phyloP scores from a whole-genome alignment of 1,140 invertebrate genomes.

The Drosophila baimaii region DNA sequence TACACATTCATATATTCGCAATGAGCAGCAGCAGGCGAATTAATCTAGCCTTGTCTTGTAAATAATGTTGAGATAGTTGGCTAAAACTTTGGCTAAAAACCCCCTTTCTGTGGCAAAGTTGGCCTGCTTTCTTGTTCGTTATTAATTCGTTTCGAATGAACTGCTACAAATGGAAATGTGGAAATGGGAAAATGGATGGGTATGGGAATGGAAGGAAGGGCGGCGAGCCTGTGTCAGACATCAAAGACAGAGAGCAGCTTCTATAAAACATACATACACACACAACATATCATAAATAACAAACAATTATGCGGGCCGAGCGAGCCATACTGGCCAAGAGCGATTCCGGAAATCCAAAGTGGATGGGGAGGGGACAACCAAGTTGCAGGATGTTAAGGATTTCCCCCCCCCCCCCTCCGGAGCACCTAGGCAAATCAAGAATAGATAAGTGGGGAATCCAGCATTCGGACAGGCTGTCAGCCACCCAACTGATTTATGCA shows the following conservation, averaged over 20 bases:
- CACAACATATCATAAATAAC: constrained; percentile 72
- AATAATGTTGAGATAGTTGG: too few species aligned
- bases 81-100: too few species aligned
- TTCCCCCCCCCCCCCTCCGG: neutral
- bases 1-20: neutral
- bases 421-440: constrained; percentile 34
- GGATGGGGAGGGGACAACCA: too few species aligned
- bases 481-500: constrained; percentile 74
- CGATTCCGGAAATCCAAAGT: neutral
- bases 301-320: constrained; percentile 72
- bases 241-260: constrained; percentile 28
- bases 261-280: constrained; percentile 31
- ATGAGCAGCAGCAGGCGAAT: neutral
- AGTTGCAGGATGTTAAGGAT: constrained; percentile 21
- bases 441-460: constrained; percentile 39
- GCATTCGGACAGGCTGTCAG: constrained; percentile 66
- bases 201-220: too few species aligned
- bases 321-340: constrained; percentile 9
- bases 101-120: constrained; percentile 2
- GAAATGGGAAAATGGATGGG: too few species aligned
- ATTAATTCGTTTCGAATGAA: constrained; percentile 60
- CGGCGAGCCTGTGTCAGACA: constrained; percentile 19
- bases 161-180: constrained; percentile 23
- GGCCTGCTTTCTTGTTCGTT: neutral
- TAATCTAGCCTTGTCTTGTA: neutral